These are phyloP conservation scores for Caerostris darwini DNA, from an alignment of 1,140 invertebrate genomes.

Conservation along the genomic window DNA sequence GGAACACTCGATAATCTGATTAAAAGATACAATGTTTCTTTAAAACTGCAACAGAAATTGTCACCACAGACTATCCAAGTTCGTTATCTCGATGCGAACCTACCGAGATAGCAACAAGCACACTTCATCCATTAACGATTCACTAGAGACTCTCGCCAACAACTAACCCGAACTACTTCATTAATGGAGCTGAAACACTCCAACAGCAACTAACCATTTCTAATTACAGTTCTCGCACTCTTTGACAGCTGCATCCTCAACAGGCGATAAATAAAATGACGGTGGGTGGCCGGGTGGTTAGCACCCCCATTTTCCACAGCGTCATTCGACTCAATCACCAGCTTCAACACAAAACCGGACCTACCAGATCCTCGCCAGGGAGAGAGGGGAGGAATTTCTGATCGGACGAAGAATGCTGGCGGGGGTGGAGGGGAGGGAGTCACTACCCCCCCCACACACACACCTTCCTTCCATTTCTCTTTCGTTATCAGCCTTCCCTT, in stretches of 20 bases:
- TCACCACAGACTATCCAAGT: too few species aligned
- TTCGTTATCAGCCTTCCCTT: neutral
- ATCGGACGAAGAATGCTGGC: neutral
- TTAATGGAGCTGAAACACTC: too few species aligned
- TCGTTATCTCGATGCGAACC: too few species aligned
- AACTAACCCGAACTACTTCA: too few species aligned
- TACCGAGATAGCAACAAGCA: too few species aligned
- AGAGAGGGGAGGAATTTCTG: constrained; percentile 19
- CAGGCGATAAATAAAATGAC: constrained; percentile 26
- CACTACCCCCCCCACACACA: neutral
- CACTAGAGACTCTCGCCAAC: too few species aligned
- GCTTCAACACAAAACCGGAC: constrained; percentile 73
- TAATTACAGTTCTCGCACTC: too few species aligned
- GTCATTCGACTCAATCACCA: constrained; percentile 58
- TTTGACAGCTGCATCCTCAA: neutral
- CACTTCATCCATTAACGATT: too few species aligned
- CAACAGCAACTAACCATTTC: too few species aligned
- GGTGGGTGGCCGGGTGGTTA: constrained; percentile 59
- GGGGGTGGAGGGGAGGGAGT: neutral
- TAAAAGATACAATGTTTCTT: too few species aligned
- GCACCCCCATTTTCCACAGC: constrained; percentile 73
- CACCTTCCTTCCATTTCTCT: neutral
- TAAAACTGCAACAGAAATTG: too few species aligned
- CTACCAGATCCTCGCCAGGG: constrained; percentile 9
- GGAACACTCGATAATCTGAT: too few species aligned